phyloP scores from a whole-genome alignment of 2,888 invertebrate species.

The Luperina testacea region DNA sequence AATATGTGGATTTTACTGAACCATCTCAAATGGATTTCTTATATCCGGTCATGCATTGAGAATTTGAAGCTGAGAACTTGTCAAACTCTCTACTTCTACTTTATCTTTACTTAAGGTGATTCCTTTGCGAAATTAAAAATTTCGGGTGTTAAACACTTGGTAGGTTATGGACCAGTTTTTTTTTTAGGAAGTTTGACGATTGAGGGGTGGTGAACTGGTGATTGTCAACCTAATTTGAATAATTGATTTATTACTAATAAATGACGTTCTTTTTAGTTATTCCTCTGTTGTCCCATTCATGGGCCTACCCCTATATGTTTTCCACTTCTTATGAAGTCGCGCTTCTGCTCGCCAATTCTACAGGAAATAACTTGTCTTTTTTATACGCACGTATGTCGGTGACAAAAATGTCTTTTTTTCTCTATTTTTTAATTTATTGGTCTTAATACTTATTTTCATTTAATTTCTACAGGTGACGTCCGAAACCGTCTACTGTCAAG shows the following conservation, averaged over 20 bases:
- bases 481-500: constrained; percentile 82
- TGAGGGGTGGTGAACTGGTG: too few relatives aligned
- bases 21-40: not conserved
- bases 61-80: not conserved
- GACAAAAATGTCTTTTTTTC: too few relatives aligned
- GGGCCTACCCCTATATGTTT: too few relatives aligned
- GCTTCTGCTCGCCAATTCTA: not conserved
- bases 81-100: not conserved
- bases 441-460: not conserved
- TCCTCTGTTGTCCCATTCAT: not conserved
- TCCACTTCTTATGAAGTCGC: not conserved
- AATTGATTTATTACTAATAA: not conserved
- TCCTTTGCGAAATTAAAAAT: not conserved
- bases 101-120: not conserved
- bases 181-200: not conserved
- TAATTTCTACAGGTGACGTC: constrained; percentile 81
- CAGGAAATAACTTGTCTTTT: not conserved
- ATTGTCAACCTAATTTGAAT: not conserved
- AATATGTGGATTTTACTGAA: not conserved
- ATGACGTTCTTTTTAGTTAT: not conserved
- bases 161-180: not conserved
- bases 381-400: too few relatives aligned
- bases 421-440: too few relatives aligned
- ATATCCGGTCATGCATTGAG: not conserved
- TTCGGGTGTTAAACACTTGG: not conserved